Evolutionary conservation across 2,797 vertebrate species (phyloP), one percentile per base, ranked within the genome.

Genomic region (Halcyon smyrnensis): DNA sequence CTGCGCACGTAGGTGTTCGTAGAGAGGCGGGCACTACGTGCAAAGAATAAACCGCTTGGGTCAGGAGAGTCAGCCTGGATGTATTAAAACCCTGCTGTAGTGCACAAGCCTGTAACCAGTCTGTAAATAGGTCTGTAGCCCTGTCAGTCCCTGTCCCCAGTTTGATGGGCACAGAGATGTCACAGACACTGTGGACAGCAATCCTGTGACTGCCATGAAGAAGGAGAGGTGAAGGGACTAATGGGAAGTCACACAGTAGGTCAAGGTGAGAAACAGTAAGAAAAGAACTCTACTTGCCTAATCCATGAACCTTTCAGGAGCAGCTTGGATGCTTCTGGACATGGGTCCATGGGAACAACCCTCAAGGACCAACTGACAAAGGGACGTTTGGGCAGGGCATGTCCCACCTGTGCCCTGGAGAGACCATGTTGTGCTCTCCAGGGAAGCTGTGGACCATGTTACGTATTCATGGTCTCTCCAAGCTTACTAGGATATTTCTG

Each of bases 1-100:
- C n/a, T 46, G 76, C 80, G 57, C 5, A 1, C 2, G 1, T 51
- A n/a, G 21, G 5, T 63, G 53, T 60, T 68, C 2, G 0, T 13
- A n/a, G 39, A 50, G n/a, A 73, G 43, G 18, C 67, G 75, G 45
- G 34, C 46, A 25, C 12, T 23, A 8, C 18, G 4, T 0, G 4
- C 16, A 27, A 43, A 65, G 50, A 50, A 48, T 9, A 56, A 92
- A 50, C 27, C 8, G 7, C 20, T 41, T 0, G 0, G 51, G 59
- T 54, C 84, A 62, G 57, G 24, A 84, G n/a, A 37, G 45, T 77
- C 69, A 65, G 68, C 28, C 60, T 53, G 36, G 23, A 11, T 3
- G 3, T 37, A 16, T 37, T 65, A 39, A 94, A 90, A 32, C 15
- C 39, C 68, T 84, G n/a, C 45, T 62, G 71, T 1, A 3, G 41